A percentile compares a stretch with the other conserved stretches of the same genome.
phyloP scores from a whole-genome alignment of 2,888 invertebrate genomes.

The Tholera decimalis region DNA sequence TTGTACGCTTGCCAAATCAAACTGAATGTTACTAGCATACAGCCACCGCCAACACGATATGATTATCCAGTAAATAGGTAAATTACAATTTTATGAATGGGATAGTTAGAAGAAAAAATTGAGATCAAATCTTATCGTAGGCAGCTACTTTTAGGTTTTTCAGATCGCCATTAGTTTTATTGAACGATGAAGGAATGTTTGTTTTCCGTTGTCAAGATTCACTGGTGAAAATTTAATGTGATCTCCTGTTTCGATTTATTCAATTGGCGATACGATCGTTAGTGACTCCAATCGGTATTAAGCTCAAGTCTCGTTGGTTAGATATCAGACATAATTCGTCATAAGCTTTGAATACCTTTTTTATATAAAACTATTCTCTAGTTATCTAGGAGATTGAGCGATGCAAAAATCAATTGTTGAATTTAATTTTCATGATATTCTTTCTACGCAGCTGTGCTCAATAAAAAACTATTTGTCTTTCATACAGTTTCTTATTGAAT shows the following conservation, averaged over 20 bases:
- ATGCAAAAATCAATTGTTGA: not conserved
- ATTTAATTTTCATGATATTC: not conserved
- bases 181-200: not conserved
- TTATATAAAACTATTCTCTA: conserved; percentile 1
- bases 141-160: not conserved
- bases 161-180: not conserved
- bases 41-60: conserved; percentile 52
- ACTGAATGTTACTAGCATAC: conserved; percentile 59
- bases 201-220: conserved; percentile 1
- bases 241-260: not conserved
- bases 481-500: conserved; percentile 25
- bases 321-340: not conserved
- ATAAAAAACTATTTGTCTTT: conserved; percentile 14
- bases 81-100: conserved; percentile 14
- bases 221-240: not conserved
- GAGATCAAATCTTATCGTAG: not conserved
- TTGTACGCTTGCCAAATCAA: conserved; percentile 68
- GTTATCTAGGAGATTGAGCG: not conserved
- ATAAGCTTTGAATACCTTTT: no score
- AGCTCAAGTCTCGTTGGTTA: not conserved
- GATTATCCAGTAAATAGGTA: conserved; percentile 28
- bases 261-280: not conserved
- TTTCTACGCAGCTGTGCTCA: conserved; percentile 15
- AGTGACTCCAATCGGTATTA: not conserved
- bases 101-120: not conserved